Evolutionary conservation across 2,888 invertebrate species (phyloP), one percentile per base, ranked within the genome.

Genomic region (Melolontha melolontha): DNA sequence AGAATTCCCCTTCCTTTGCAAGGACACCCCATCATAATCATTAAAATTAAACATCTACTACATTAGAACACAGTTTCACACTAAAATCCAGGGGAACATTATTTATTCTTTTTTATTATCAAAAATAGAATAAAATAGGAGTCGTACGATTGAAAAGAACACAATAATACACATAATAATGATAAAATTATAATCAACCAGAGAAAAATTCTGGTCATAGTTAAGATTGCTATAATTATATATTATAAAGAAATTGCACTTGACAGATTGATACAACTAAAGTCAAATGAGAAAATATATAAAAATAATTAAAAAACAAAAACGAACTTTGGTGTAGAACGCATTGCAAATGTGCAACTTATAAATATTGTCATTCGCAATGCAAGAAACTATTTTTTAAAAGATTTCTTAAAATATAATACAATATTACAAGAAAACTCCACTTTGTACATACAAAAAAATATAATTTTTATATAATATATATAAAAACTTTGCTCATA

Each of bases 311-410:
- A 47, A 47, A 47, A 14, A 22, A 22, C 22, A 22, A 62, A 51
- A 64, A 66, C 47, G 57, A 66, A 66, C 68, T 69, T 69, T 69
- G 68, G 68, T 66, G 68, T 69, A 59, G 65, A 42, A 68, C 54
- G 65, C 64, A 65, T 69, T 65, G 65, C 52, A 65, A 66, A 69
- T 29, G 34, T 41, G 17, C 40, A 52, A 52, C 40, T 41, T 54
- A 40, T 42, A 50, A 62, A 41, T 44, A 17, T 50, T 68, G 57
- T 41, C 50, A 34, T 59, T 41, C 63, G 40, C 50, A 64, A 68
- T 63, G 55, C 39, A 29, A 29, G 44, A 49, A 52, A 39, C 22
- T 64, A 64, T 12, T 51, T 51, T 34, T 7, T 51, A 29, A 42
- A 16, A 55, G 17, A 22, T n/a, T 34, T 34, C 34, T 34, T 42